Evolutionary conservation across 1,140 invertebrate species (phyloP).

Genomic region (Lepidurus couesii): DNA sequence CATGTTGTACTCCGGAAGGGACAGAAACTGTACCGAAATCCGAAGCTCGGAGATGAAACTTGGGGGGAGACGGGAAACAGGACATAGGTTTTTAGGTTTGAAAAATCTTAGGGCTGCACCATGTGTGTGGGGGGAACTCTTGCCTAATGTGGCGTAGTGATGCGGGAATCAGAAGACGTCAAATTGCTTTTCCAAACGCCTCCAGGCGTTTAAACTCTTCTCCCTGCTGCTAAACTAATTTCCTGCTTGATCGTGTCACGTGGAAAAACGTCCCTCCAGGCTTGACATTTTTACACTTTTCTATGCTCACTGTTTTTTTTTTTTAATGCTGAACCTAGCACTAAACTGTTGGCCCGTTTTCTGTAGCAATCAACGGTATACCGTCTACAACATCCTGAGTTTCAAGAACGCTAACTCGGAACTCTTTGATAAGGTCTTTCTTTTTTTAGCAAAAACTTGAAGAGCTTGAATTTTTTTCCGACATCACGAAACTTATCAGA

Average conservation of each 20-base stretch:
- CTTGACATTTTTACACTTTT: background rate
- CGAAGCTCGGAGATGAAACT: background rate
- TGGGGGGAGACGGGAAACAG: background rate
- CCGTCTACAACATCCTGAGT: background rate
- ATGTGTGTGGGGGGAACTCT: background rate
- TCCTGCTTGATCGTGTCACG: slow-evolving; percentile 9
- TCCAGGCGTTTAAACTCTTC: background rate
- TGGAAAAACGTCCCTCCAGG: background rate
- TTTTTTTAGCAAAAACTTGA: too few species aligned
- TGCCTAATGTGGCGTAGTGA: background rate
- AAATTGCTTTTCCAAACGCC: slow-evolving; percentile 15
- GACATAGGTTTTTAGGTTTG: background rate
- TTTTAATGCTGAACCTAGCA: background rate
- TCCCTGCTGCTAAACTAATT: slow-evolving; percentile 1
- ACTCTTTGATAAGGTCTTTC: too few species aligned
- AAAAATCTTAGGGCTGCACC: background rate
- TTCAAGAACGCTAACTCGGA: background rate
- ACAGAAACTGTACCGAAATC: background rate
- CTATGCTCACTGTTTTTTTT: background rate
- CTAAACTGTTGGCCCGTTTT: background rate
- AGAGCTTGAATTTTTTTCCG: too few species aligned
- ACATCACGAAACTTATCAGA: too few species aligned
- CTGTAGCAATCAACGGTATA: background rate
- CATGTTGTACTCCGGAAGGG: slow-evolving; percentile 20
- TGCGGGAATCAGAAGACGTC: background rate